phyloP scores from a whole-genome alignment of 1,140 invertebrate species.

The Augochlora pura region DNA sequence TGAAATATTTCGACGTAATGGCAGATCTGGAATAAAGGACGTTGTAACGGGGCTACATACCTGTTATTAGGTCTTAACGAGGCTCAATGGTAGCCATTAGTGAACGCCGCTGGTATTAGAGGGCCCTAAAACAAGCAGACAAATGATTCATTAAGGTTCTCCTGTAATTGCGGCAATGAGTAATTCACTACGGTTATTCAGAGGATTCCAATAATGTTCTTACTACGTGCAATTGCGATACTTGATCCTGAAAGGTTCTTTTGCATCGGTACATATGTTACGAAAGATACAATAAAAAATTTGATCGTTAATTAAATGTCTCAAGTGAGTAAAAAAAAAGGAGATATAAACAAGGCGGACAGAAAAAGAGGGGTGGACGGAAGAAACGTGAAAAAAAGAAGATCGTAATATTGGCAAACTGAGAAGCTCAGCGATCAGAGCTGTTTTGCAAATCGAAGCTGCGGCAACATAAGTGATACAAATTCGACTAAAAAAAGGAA shows the following conservation, averaged over 20 bases:
- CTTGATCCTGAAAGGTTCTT: conserved; percentile 58
- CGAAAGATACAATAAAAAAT: background rate
- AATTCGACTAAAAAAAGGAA: conserved; percentile 13
- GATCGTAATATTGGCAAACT: conserved; percentile 14
- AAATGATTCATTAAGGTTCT: conserved; percentile 57
- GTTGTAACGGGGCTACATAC: conserved; percentile 65
- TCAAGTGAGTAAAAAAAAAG: background rate
- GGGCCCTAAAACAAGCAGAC: conserved; percentile 86
- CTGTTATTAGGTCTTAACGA: conserved; percentile 80
- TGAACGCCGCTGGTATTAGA: conserved; percentile 95
- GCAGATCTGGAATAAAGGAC: background rate
- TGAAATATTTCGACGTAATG: background rate
- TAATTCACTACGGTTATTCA: background rate
- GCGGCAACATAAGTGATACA: conserved; percentile 31
- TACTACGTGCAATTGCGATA: conserved; percentile 65
- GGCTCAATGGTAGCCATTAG: conserved; percentile 95
- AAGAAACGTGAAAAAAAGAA: conserved; percentile 6
- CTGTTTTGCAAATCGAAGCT: conserved; percentile 36
- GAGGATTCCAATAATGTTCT: background rate
- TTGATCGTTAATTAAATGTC: conserved; percentile 6
- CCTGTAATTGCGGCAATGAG: conserved; percentile 13
- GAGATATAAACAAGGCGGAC: conserved; percentile 13
- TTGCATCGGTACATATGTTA: background rate
- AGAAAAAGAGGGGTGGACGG: too few species aligned
- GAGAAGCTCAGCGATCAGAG: conserved; percentile 27